Evolutionary conservation across 1,140 invertebrate species (phyloP), one percentile per base, ranked within the genome.

Genomic region (Propsilocerus akamusi): DNA sequence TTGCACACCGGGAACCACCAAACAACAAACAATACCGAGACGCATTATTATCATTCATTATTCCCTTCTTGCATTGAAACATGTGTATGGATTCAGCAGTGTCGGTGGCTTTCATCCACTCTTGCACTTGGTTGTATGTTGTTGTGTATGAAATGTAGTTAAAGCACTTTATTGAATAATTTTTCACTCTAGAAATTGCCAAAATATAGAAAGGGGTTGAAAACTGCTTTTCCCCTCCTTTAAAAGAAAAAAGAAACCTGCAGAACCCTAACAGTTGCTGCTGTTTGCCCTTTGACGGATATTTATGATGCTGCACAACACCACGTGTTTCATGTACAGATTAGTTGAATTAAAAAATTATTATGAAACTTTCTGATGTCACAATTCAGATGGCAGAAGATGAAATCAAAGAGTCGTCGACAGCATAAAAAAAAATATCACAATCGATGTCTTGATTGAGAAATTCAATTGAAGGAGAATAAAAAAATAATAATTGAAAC

Each of bases 131-230:
- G 10, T 11, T 30, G 28, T 20, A 17, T 14, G 34, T 14, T 20
- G 34, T 20, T 14, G 8, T 37, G n/a, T 37, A 17, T n/a, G 22
- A 41, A 41, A 41, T 41, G 17, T 41, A 20, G 17, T 41, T 41
- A 41, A 37, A 41, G 34, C 14, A 41, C 34, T 41, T 41, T 41
- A 41, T 41, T 41, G 34, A 6, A 41, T 41, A 41, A 41, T 41
- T 41, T n/a, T 30, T 41, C 2, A 17, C 4, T 17, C 11, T 14
- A 20, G n/a, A n/a, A n/a, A n/a, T n/a, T 20, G 14, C 34, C 4
- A 17, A 20, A 7, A 20, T 41, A 17, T 37, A 17, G 14, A 37
- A 20, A 41, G 22, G 11, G 34, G 34, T 14, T 41, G 34, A 41
- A 30, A 30, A 30, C n/a, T 8, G 28, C n/a, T 30, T 30, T 30